Evolutionary conservation across 2,113 vertebrate species (phyloP).

Genomic region (Rhodinocichla rosea): DNA sequence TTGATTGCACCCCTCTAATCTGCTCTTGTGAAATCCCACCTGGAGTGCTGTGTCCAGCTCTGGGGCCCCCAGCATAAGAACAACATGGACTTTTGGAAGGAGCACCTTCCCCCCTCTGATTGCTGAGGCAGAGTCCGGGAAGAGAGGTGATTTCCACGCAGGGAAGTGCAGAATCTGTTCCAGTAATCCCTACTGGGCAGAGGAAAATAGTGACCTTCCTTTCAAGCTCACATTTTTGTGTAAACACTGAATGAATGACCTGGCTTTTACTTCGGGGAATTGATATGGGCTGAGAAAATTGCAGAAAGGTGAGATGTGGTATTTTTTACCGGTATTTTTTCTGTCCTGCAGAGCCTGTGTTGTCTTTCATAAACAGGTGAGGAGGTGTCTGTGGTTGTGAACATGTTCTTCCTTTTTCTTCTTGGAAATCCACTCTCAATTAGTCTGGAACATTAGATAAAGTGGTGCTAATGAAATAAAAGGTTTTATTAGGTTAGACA

Average conservation of each 20-base stretch:
- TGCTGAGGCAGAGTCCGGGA: background rate
- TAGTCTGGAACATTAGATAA: constrained; percentile 52
- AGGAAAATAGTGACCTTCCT: background rate
- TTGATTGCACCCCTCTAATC: background rate
- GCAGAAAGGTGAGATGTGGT: background rate
- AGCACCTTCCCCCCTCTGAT: background rate
- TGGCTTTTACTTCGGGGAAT: background rate
- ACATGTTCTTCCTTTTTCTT: constrained; percentile 63
- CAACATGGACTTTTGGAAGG: background rate
- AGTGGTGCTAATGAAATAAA: constrained; percentile 55
- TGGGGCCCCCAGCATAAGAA: background rate
- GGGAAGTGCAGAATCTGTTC: background rate
- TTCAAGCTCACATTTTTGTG: background rate
- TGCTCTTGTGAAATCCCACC: background rate
- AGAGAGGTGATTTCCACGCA: rapidly evolving
- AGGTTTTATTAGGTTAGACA: constrained; percentile 55
- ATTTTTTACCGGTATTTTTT: background rate
- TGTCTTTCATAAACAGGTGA: constrained; percentile 13
- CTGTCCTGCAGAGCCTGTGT: background rate
- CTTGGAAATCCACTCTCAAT: constrained; percentile 65
- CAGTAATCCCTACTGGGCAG: background rate
- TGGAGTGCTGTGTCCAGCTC: background rate
- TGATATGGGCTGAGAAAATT: background rate
- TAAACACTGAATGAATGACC: background rate
- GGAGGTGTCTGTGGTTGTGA: background rate